Evolutionary conservation across 1,140 invertebrate species (phyloP), one percentile per base, ranked within the genome.

Genomic region (Drosophila takahashii): DNA sequence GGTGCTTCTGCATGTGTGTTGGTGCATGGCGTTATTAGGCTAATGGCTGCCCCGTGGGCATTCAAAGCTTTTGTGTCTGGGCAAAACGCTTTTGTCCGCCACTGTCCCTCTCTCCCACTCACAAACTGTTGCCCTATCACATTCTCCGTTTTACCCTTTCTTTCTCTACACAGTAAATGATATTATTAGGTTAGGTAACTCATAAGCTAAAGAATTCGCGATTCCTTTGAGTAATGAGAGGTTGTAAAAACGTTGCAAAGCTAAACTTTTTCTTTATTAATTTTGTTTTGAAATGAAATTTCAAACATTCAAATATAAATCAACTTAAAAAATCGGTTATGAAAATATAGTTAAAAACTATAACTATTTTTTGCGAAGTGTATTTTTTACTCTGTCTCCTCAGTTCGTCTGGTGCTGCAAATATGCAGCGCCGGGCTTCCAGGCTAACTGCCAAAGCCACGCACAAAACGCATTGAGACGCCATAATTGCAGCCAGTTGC

Each of bases 391-490:
- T 67, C 34, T 15, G 7, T 7, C 10, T 7, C 10, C 64, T n/a
- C 15, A 11, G 26, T 18, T 34, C 32, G 29, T 47, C 42, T 57
- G 27, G 39, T 50, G 45, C 47, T 74, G 81, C 74, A 86, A 86
- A 77, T 85, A 86, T 85, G 81, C 81, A 80, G 41, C 41, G 59
- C 76, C 80, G 64, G 76, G 58, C 80, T 71, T 26, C 56, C 81
- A 74, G 69, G 64, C 74, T 72, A 79, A 76, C 78, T 87, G 83
- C 74, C 78, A 87, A 81, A 86, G 83, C 83, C 83, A 87, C 83
- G 83, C 83, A 87, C 83, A 79, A 81, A 86, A 86, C 79, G 83
- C 83, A 86, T 86, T 76, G 83, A 86, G 83, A 87, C 79, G 59
- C 83, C 83, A 86, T 86, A 87, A 86, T 86, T 86, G 83, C 83